Evolutionary conservation across 2,113 vertebrate species (phyloP).

Genomic region (Microcebus murinus): DNA sequence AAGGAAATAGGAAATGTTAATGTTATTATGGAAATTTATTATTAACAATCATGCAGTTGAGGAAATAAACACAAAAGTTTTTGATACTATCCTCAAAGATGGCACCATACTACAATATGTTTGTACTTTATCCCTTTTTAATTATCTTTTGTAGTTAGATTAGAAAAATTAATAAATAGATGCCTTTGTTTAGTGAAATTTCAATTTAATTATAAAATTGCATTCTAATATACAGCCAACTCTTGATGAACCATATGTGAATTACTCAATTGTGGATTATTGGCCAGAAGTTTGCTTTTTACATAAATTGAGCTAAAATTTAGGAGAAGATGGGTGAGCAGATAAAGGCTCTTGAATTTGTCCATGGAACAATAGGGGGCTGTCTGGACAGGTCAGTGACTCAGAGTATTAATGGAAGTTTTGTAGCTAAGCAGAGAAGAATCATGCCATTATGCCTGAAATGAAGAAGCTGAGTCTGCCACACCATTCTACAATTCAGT

Average conservation of each 20-base stretch:
- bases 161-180: slow-evolving; percentile 33
- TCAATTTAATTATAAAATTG: slow-evolving; percentile 25
- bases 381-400: neutral
- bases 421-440: neutral
- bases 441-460: neutral
- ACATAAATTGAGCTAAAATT: neutral
- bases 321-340: neutral
- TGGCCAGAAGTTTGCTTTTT: slow-evolving; percentile 38
- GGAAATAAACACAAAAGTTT: neutral
- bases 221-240: neutral
- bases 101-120: neutral
- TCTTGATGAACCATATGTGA: neutral
- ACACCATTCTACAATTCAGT: neutral
- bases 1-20: slow-evolving; percentile 2
- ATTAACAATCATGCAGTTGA: neutral
- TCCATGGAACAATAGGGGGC: neutral
- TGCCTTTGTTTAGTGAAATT: slow-evolving; percentile 12
- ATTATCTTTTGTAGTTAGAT: neutral
- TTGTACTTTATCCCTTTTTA: neutral
- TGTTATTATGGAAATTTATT: neutral
- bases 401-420: neutral
- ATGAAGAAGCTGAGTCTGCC: neutral
- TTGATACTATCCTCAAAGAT: neutral
- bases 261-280: neutral
- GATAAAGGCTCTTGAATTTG: neutral